A percentile compares a stretch with the other conserved stretches of the same genome.
These are phyloP conservation scores for Cassiopea xamachana DNA, from an alignment of 30 jellyfish, hydroid and myxozoan genomes.

Conservation along the genomic window DNA sequence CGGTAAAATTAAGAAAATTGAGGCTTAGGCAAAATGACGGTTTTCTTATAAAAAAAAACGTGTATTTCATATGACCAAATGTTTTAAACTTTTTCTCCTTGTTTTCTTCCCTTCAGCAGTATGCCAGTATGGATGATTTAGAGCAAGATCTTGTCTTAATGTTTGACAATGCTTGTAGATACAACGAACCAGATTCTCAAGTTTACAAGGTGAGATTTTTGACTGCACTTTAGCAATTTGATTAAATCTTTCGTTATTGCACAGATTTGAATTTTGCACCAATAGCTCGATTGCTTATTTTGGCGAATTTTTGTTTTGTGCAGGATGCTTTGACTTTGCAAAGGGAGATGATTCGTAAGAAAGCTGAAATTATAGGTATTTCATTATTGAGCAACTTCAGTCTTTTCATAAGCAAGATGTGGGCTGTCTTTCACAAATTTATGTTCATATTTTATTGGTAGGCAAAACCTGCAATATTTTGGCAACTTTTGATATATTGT, in stretches of 20 bases:
- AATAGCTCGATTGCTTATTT: not conserved
- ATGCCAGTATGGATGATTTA: slow-evolving; percentile 82
- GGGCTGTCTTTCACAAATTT: too few species aligned
- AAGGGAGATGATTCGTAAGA: slow-evolving; percentile 91
- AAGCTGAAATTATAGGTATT: slow-evolving; percentile 77
- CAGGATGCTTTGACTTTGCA: slow-evolving; percentile 94
- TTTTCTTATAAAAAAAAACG: too few species aligned
- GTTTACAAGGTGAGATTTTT: slow-evolving; percentile 78
- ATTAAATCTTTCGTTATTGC: too few species aligned
- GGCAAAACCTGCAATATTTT: not conserved
- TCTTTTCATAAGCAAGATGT: too few species aligned
- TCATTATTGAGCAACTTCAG: not conserved
- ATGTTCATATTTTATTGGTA: not conserved
- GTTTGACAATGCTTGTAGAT: slow-evolving; percentile 98
- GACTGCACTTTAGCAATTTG: too few species aligned
- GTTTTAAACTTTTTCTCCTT: not conserved
- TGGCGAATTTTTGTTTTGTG: not conserved
- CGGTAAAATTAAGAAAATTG: too few species aligned
- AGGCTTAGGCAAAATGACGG: too few species aligned
- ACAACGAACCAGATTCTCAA: slow-evolving; percentile 99
- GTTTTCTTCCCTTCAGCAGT: slow-evolving; percentile 34
- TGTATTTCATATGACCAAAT: too few species aligned
- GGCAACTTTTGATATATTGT: not conserved
- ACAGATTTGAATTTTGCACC: not conserved
- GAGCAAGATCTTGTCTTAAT: slow-evolving; percentile 96